A percentile compares a stretch with the other conserved stretches of the same genome.
phyloP scores from a whole-genome alignment of 2,113 vertebrate genomes.

The Tursiops truncatus region DNA sequence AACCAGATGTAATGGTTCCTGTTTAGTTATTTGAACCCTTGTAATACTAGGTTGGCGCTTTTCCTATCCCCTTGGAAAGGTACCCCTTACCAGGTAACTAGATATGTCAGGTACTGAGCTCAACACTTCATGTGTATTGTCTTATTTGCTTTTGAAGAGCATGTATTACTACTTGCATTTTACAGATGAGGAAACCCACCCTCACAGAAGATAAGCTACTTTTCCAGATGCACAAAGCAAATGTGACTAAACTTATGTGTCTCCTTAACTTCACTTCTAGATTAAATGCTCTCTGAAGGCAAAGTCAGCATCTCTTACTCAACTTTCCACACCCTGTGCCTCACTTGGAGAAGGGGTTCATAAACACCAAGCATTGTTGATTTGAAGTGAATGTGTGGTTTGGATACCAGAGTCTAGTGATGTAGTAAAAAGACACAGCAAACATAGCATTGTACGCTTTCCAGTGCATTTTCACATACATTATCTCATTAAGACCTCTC shows the following conservation, averaged over 20 bases:
- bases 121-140: neutral
- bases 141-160: neutral
- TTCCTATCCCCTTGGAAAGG: neutral
- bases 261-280: neutral
- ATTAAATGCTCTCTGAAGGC: neutral
- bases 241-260: neutral
- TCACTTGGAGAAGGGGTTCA: neutral
- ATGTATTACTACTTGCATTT: neutral
- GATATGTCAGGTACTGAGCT: neutral
- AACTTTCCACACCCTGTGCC: neutral
- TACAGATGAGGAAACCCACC: neutral
- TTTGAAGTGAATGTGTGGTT: neutral
- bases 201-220: neutral
- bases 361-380: neutral
- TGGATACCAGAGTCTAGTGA: neutral
- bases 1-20: neutral
- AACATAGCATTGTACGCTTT: neutral
- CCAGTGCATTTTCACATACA: neutral
- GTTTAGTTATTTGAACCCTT: neutral
- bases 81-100: neutral
- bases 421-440: too few relatives aligned
- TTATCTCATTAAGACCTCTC: neutral
- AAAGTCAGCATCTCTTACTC: neutral
- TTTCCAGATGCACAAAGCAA: neutral
- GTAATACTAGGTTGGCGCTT: neutral